Base-by-base conservation (phyloP, 2,113 vertebrate species). In the Esox niger region DNA sequence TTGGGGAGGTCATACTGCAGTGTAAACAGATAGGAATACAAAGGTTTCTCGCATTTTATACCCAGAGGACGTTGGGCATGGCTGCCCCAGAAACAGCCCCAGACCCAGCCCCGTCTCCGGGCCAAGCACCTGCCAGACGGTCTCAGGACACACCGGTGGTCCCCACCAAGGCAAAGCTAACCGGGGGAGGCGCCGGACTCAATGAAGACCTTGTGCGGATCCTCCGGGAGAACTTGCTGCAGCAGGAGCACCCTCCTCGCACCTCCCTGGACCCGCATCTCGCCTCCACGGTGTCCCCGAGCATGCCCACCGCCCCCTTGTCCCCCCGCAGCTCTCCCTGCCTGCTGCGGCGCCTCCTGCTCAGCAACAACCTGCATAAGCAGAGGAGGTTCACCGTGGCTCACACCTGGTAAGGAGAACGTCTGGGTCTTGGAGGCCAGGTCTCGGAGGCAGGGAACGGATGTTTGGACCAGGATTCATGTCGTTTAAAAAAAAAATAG, bases 301-400 rank as follows among this genome's bases (percentile, higher is more conserved):
- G 86, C 25, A 79, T 93, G 5, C 93, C 93, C 15, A 92, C 93
- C 13, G 75, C 73, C 62, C 89, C 91, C 70, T 88, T 92, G 83
- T 94, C 93, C 68, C 93, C 93, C 6, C 84, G 90, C 80, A 94
- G 94, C 74, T 95, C 93, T 43, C 93, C 94, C 31, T 81, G 92
- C 47, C 90, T 94, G 7, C 83, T 94, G 32, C 90, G 91, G 62
- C 92, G 91, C 82, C 93, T 94, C 93, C 83, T 94, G 73, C 79
- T 95, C 43, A 94, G 70, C 27, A 92, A 90, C 82, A 92, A 91
- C 79, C 89, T 91, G 84, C 91, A 91, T 46, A 94, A 94, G 72
- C 93, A 93, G 75, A 82, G 92, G 31, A 88, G 94, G 20, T 95
- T 95, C 84, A 95, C 93, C 0, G 94, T 95, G 78, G 93, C 94